Conservation (phyloP, 2,888 invertebrate species). For the Lasioglossum marginatum region DNA sequence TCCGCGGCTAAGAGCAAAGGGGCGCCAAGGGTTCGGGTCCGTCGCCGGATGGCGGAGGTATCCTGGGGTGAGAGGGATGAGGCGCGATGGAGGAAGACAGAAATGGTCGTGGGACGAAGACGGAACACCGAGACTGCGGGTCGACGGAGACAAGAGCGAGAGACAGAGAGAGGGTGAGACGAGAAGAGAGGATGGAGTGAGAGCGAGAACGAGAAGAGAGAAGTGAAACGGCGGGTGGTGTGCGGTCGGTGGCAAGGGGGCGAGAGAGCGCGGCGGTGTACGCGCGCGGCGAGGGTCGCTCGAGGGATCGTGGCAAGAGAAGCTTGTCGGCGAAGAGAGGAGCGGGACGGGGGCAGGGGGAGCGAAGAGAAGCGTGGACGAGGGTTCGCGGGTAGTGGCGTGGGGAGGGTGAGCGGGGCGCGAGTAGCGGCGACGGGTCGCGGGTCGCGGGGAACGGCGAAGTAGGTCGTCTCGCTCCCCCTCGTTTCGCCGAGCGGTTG, state of each 20-base stretch:
- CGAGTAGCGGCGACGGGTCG: constrained; percentile 22
- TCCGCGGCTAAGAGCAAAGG: constrained; percentile 80
- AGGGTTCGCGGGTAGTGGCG: constrained; percentile 21
- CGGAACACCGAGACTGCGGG: constrained; percentile 82
- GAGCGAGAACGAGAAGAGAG: constrained; percentile 24
- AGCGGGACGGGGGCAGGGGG: constrained; percentile 18
- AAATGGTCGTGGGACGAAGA: constrained; percentile 60
- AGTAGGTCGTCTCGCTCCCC: constrained; percentile 69
- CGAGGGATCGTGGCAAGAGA: constrained; percentile 60
- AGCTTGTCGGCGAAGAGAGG: constrained; percentile 27
- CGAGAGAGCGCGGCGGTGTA: constrained; percentile 53
- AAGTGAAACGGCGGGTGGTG: constrained; percentile 37
- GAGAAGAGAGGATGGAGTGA: constrained; percentile 19
- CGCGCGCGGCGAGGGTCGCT: constrained; percentile 56
- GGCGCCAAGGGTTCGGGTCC: constrained; percentile 79
- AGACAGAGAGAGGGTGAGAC: constrained; percentile 47
- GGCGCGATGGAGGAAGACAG: constrained; percentile 55
- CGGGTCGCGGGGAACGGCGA: constrained; percentile 66
- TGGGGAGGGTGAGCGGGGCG: constrained; percentile 30
- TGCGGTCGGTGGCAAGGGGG: constrained; percentile 43
- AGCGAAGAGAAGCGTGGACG: constrained; percentile 19
- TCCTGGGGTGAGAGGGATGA: constrained; percentile 67
- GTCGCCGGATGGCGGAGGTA: constrained; percentile 72
- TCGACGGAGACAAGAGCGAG: constrained; percentile 83
- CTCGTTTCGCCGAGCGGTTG: constrained; percentile 60